These are phyloP conservation scores for Anthrax anthrax DNA, from an alignment of 2,888 invertebrate species.

Conservation along the genomic window DNA sequence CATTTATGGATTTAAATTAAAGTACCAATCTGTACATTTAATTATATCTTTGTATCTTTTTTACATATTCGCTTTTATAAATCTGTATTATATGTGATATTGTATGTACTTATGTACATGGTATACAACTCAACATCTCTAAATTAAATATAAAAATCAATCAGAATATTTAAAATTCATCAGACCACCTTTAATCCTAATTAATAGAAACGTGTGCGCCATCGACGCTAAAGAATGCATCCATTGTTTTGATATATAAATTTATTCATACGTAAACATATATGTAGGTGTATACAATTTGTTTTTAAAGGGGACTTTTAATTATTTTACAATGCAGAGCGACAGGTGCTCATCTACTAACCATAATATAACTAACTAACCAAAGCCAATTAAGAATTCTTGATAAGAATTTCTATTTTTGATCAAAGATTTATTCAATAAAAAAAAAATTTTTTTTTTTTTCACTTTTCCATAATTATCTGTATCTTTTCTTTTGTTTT, in stretches of 20 bases:
- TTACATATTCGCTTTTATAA: neutral
- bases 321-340: slow-evolving; percentile 2
- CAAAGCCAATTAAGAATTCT: neutral
- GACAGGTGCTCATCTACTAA: neutral
- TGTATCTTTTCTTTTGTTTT: too few species aligned
- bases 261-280: neutral
- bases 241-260: slow-evolving; percentile 6
- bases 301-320: neutral
- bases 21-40: too few species aligned
- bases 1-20: too few species aligned
- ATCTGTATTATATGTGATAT: too few species aligned
- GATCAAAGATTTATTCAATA: too few species aligned
- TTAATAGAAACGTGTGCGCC: slow-evolving; percentile 4
- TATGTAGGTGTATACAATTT: neutral
- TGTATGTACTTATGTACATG: too few species aligned
- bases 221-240: slow-evolving; percentile 6
- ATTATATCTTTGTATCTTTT: neutral
- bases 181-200: neutral
- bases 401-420: neutral
- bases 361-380: too few species aligned
- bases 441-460: too few species aligned
- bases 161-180: neutral
- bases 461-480: too few species aligned
- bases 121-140: too few species aligned
- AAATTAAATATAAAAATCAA: neutral